phyloP scores from a whole-genome alignment of 2,888 invertebrate species.

The Geophilus truncorum region DNA sequence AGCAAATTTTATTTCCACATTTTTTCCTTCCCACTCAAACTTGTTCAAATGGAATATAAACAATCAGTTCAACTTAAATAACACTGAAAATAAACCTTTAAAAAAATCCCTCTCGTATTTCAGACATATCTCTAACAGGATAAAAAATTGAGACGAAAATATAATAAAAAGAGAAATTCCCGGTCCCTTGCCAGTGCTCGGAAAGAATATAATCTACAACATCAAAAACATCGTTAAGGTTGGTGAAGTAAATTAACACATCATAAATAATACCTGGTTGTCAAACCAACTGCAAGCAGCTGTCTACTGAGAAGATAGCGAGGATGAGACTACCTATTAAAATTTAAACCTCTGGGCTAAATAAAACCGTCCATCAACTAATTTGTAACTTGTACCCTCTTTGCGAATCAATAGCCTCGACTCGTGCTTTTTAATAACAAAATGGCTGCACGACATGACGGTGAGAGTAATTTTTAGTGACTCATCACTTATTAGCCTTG shows the following conservation, averaged over 20 bases:
- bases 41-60: background rate
- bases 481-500: too few species aligned
- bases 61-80: background rate
- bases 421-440: background rate
- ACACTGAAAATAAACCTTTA: background rate
- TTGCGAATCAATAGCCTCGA: background rate
- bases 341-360: slow-evolving; percentile 12
- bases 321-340: slow-evolving; percentile 17
- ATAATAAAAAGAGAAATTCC: background rate
- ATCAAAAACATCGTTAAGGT: slow-evolving; percentile 13
- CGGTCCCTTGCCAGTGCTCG: too few species aligned
- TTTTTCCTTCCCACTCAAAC: background rate
- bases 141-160: too few species aligned
- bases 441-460: background rate
- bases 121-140: too few species aligned
- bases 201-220: background rate
- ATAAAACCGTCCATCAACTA: slow-evolving; percentile 11
- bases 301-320: background rate
- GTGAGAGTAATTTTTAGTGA: background rate
- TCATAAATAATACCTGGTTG: slow-evolving; percentile 17
- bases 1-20: background rate
- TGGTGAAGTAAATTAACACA: slow-evolving; percentile 13
- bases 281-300: slow-evolving; percentile 15
- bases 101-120: too few species aligned
- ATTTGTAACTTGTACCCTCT: background rate